Base-by-base conservation (phyloP, 2,113 vertebrate species). In the Tragelaphus strepsiceros region DNA sequence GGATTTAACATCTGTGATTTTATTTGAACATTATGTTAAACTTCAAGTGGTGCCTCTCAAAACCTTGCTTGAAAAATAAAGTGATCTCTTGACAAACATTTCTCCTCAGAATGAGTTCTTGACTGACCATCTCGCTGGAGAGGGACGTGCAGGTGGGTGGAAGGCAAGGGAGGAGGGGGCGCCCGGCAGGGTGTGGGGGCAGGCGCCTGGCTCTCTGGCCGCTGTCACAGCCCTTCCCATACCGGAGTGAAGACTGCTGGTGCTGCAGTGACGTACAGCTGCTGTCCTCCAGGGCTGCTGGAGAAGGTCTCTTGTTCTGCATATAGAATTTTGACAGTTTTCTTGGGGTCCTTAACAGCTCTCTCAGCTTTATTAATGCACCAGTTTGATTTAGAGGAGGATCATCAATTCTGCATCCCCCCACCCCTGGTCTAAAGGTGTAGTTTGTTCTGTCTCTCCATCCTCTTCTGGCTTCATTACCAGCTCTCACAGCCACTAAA, bases 1-100 rank as follows among this genome's bases (percentile, higher is more conserved):
- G n/a, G 64, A 82, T 96, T 91, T 88, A 74, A 9, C 43, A 21
- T 74, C 56, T 94, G 1, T 97, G 94, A 81, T 93, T 96, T 84
- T 90, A 53, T 88, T 97, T 90, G 49, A 91, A 54, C 90, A 32
- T 88, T 61, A 74, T 92, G 28, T 88, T 61, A 77, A 90, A 64
- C 43, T 92, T 84, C 21, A 84, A 49, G 21, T 88, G 59, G 7
- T 49, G 81, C 13, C 4, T 84, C 54, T 30, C 28, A 54, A 80
- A 84, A 74, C 32, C 67, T 67, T 95, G 58, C 97, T 92, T 94
- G 77, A 92, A 94, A 96, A 94, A 83, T 97, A 95, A 96, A 96
- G 56, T 80, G 67, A 90, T 92, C 61, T 96, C 56, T 92, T 95
- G 64, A 56, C 64, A 56, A 11, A 49, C 59, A 49, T 58, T 71